These are phyloP conservation scores for Octomys mimax DNA, from an alignment of 2,797 vertebrate genomes.

Conservation along the genomic window DNA sequence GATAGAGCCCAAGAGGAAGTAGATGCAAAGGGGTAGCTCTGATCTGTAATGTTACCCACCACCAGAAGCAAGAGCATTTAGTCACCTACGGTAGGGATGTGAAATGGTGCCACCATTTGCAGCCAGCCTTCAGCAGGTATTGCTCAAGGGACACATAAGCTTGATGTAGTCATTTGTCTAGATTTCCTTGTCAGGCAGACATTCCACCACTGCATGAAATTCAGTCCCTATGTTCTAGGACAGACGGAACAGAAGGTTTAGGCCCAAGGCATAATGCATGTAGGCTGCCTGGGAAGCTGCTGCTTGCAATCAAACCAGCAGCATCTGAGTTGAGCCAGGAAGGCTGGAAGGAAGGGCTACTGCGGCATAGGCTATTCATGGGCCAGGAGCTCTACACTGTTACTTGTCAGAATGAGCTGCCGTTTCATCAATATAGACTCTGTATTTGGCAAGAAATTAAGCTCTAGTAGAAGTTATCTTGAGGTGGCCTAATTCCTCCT, in stretches of 20 bases:
- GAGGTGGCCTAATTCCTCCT: neutral
- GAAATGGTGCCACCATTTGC: conserved; percentile 83
- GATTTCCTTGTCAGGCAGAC: conserved; percentile 93
- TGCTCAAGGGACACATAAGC: conserved; percentile 95
- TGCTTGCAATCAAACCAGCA: conserved; percentile 98
- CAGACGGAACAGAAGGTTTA: conserved; percentile 96
- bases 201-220: conserved; percentile 95
- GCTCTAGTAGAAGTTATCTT: conserved; percentile 94
- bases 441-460: conserved; percentile 94
- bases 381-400: conserved; percentile 95
- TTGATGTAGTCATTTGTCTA: conserved; percentile 96
- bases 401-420: conserved; percentile 95
- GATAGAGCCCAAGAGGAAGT: conserved; percentile 95
- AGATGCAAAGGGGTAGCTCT: conserved; percentile 97
- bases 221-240: conserved; percentile 96
- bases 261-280: conserved; percentile 94
- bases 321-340: conserved; percentile 96
- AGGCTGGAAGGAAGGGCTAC: conserved; percentile 95
- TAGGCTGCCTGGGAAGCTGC: conserved; percentile 94
- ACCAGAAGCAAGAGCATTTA: conserved; percentile 91
- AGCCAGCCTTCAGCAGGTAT: conserved; percentile 97
- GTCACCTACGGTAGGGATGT: neutral
- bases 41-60: conserved; percentile 95
- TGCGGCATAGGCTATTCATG: conserved; percentile 95
- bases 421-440: conserved; percentile 93